Conservation (phyloP, 2,888 invertebrate species). For the Nebria salina region DNA sequence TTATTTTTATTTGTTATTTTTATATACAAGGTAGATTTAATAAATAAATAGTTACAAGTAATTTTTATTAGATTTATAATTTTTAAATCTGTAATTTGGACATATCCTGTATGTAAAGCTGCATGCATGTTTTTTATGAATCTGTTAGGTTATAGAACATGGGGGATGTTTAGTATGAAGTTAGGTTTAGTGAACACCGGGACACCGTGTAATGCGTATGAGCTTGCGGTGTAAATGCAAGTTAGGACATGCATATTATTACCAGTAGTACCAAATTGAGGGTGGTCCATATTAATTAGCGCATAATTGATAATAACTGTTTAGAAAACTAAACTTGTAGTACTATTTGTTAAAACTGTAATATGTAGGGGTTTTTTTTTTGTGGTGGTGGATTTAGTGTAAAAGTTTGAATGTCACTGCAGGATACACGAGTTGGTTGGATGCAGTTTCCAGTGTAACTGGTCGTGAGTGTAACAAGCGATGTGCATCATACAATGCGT, state of each 20-base stretch:
- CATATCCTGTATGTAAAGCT: conserved; percentile 7
- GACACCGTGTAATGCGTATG: conserved; percentile 13
- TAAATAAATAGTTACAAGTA: not conserved
- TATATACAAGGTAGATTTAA: not conserved
- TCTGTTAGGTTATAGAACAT: conserved; percentile 17
- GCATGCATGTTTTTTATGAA: conserved; percentile 31
- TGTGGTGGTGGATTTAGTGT: not conserved
- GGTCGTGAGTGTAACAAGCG: not conserved
- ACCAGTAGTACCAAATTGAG: not conserved
- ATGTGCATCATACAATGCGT: not conserved
- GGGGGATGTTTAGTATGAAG: not conserved
- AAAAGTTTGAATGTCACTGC: not conserved
- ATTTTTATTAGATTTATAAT: not conserved
- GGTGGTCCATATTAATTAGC: not conserved
- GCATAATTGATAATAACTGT: not conserved
- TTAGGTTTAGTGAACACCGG: conserved; percentile 9
- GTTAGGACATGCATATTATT: not conserved
- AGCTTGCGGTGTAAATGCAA: conserved; percentile 9
- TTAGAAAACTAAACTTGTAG: not conserved
- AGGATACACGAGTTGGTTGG: not conserved
- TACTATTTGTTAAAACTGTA: no score
- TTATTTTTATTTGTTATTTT: not conserved
- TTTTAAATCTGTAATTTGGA: not conserved
- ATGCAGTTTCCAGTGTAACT: not conserved
- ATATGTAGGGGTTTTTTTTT: no score